Base-by-base conservation (phyloP, 1,140 invertebrate species). In the Psilanteris sp. region DNA sequence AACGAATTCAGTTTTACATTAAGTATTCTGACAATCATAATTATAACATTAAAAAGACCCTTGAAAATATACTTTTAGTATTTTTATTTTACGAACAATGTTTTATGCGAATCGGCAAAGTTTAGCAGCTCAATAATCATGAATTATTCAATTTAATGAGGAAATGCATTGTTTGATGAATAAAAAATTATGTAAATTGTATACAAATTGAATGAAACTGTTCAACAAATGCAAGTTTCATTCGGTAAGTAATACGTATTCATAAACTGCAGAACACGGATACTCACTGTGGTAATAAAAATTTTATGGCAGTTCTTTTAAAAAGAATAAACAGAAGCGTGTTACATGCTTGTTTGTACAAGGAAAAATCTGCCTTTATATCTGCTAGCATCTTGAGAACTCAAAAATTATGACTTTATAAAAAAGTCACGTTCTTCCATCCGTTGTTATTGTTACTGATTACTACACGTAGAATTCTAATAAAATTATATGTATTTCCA, bases 141-240 rank as follows among this genome's bases (percentile, higher is more conserved):
- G 54, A 59, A 61, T 61, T 48, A 62, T 62, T 62, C 44, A 41
- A 22, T 31, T 37, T 39, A 62, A 62, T 62, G 26, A 50, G 36
- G 9, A 31, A 62, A 31, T 50, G 43, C 44, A 39, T 50, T 50
- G 44, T 50, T 62, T 39, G 14, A 62, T 62, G 57, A 62, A 50
- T 41, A 62, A 10, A 50, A 50, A 50, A 48, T 62, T 31, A n/a
- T 22, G 31, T 44, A 50, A 50, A 48, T 62, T 31, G 11, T 22
- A 39, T 44, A 66, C 18, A 43, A 66, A 43, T 52, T 66, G 57
- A 62, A 59, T 39, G 31, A 50, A 31, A 15, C 18, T 22, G 34
- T 50, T 62, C 4, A 50, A 32, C 44, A 50, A 50, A 50, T 50
- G 57, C 43, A 50, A 50, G 9, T 50, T 62, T 41, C 7, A 50